Conservation (phyloP, 2,888 invertebrate species). For the Trachelus stipa region DNA sequence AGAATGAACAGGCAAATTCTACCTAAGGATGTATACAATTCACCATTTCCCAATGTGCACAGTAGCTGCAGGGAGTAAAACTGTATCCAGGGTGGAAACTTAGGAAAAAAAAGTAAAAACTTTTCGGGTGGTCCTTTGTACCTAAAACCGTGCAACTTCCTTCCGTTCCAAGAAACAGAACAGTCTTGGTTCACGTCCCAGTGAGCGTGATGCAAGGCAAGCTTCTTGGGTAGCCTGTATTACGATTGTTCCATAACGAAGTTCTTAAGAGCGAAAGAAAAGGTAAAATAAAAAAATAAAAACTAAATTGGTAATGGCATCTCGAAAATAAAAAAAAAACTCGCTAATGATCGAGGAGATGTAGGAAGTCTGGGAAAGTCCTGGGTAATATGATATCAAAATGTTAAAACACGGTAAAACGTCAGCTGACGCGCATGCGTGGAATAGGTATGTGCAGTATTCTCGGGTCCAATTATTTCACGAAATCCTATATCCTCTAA, state of each 20-base stretch:
- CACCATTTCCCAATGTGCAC: not conserved
- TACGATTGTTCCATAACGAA: constrained; percentile 1
- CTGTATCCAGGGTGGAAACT: not conserved
- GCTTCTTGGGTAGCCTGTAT: not conserved
- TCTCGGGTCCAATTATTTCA: constrained; percentile 20
- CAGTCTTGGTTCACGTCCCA: not conserved
- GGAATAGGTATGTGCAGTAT: not conserved
- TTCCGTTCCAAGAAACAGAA: constrained; percentile 40
- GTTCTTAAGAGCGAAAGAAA: not conserved
- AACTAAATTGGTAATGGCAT: not conserved
- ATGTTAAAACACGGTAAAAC: not conserved
- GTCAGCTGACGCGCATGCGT: not conserved
- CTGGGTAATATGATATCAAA: constrained; percentile 1
- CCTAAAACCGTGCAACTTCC: constrained; percentile 46
- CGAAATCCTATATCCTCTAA: constrained; percentile 24
- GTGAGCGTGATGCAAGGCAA: not conserved
- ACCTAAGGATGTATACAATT: not conserved
- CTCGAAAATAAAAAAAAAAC: not conserved
- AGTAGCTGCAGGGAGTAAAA: not conserved
- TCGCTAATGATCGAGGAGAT: not conserved
- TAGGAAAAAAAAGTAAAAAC: not conserved
- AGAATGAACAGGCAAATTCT: constrained; percentile 34
- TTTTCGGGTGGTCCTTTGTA: constrained; percentile 42
- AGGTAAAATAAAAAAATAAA: not conserved
- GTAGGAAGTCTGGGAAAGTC: not conserved